These are phyloP conservation scores for Phoxinus phoxinus DNA, from an alignment of 2,113 vertebrate genomes.

Conservation along the genomic window DNA sequence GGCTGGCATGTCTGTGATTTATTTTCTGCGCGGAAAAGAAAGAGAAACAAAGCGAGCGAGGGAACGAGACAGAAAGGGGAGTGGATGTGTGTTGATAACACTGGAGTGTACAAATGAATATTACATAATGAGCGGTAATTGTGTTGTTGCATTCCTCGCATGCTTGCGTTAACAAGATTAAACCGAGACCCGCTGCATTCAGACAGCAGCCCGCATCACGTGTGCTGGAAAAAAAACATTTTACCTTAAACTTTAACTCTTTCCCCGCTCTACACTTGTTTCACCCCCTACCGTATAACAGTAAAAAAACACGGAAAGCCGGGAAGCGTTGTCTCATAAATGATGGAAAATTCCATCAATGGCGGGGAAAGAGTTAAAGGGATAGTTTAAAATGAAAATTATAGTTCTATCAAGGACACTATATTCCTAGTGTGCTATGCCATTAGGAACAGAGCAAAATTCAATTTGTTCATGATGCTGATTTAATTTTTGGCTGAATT, in stretches of 20 bases:
- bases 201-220: slow-evolving; percentile 64
- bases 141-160: slow-evolving; percentile 74
- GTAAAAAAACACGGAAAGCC: too few relatives aligned
- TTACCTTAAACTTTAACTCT: not conserved
- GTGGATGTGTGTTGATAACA: slow-evolving; percentile 68
- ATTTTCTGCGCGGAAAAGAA: slow-evolving; percentile 54
- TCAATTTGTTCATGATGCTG: not conserved
- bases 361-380: too few relatives aligned
- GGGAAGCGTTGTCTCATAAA: too few relatives aligned
- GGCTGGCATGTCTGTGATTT: slow-evolving; percentile 55
- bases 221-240: not conserved
- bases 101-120: slow-evolving; percentile 71
- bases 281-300: too few relatives aligned
- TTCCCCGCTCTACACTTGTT: too few relatives aligned
- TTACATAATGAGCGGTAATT: slow-evolving; percentile 79
- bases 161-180: slow-evolving; percentile 75
- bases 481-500: not conserved
- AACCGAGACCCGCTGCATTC: slow-evolving; percentile 68
- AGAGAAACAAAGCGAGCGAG: slow-evolving; percentile 46
- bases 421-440: not conserved
- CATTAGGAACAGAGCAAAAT: not conserved
- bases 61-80: slow-evolving; percentile 44
- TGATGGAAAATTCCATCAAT: too few relatives aligned
- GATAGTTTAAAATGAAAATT: too few relatives aligned
- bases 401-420: not conserved